Percentiles rank a stretch among this genome's conserved stretches.
phyloP scores from a whole-genome alignment of 2,113 vertebrate species.

The Mesoclemmys tuberculata region DNA sequence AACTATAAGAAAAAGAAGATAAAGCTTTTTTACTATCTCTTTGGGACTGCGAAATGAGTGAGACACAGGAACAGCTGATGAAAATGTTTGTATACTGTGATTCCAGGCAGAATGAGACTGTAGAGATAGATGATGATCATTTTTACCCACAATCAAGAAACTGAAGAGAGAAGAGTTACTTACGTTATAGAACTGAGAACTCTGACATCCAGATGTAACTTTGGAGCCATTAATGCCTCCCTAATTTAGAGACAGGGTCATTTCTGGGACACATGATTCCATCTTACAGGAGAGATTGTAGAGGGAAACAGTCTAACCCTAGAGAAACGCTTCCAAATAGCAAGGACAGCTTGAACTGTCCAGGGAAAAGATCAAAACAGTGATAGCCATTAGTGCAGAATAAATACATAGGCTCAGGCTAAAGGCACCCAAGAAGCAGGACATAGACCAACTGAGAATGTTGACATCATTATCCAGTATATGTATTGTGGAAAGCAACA shows the following conservation, averaged over 20 bases:
- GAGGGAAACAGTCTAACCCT: neutral
- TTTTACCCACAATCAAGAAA: neutral
- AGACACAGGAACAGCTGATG: neutral
- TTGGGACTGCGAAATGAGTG: neutral
- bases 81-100: neutral
- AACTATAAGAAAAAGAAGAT: neutral
- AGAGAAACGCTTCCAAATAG: neutral
- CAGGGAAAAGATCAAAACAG: neutral
- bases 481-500: neutral
- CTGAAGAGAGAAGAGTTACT: neutral
- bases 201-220: neutral
- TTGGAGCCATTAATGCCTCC: neutral
- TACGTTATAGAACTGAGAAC: neutral
- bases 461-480: neutral
- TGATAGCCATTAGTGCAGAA: neutral
- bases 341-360: neutral
- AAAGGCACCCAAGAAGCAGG: neutral
- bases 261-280: neutral
- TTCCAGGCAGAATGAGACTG: neutral
- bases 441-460: neutral
- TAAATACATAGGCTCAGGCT: neutral
- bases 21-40: neutral
- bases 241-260: neutral
- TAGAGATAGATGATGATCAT: neutral
- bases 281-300: neutral